phyloP scores from a whole-genome alignment of 2,797 vertebrate genomes.

The Urocyon cinereoargenteus region DNA sequence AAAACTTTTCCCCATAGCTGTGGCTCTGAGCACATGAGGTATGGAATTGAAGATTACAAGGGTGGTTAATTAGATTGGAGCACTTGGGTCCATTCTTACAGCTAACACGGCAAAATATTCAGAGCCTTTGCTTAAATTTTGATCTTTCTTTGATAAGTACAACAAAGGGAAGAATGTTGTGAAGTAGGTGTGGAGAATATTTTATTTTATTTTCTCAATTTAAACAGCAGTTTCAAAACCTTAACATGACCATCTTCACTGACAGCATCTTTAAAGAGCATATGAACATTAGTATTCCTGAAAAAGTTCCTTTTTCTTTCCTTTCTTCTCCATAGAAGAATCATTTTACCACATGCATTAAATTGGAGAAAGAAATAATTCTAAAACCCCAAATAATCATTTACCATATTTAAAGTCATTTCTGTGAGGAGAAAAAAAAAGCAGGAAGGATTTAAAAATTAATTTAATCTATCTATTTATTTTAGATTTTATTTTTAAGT shows the following conservation, averaged over 20 bases:
- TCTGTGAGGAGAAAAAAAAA: not conserved
- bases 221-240: conserved; percentile 2
- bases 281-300: not conserved
- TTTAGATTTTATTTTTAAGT: not conserved
- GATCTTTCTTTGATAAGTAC: conserved; percentile 66
- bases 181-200: not conserved
- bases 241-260: not conserved
- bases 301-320: no score
- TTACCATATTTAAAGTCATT: not conserved
- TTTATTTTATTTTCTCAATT: conserved; percentile 48
- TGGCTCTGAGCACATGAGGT: conserved; percentile 76
- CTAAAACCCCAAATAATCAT: not conserved
- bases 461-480: not conserved
- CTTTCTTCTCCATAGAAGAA: not conserved
- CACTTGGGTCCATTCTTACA: conserved; percentile 61
- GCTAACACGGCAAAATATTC: conserved; percentile 66
- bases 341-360: not conserved
- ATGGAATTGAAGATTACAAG: conserved; percentile 63
- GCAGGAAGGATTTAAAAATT: not conserved
- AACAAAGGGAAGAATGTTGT: conserved; percentile 46
- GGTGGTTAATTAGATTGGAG: conserved; percentile 73
- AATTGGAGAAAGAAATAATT: not conserved
- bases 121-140: conserved; percentile 60
- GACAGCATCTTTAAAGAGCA: not conserved
- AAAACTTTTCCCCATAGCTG: conserved; percentile 83